phyloP scores from a whole-genome alignment of 2,888 invertebrate species.

The Eurois occulta region DNA sequence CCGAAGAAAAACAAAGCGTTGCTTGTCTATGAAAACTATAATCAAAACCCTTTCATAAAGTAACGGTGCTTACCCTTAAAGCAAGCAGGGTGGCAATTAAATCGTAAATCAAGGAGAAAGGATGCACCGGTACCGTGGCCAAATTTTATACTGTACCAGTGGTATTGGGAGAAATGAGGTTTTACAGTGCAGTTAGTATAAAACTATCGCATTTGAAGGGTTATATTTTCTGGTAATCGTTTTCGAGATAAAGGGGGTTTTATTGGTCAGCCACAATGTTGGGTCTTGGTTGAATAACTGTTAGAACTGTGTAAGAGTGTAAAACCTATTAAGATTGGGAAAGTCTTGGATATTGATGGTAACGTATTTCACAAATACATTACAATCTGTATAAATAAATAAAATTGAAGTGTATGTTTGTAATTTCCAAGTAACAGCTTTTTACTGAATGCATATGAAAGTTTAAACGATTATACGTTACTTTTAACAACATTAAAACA shows the following conservation, averaged over 20 bases:
- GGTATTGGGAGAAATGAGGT: constrained; percentile 44
- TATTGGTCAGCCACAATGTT: constrained; percentile 10
- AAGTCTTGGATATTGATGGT: neutral
- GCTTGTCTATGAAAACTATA: constrained; percentile 74
- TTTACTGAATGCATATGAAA: too few species aligned
- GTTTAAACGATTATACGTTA: too few species aligned
- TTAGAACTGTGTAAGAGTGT: neutral
- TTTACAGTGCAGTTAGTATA: constrained; percentile 48
- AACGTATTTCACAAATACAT: too few species aligned
- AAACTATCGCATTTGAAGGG: constrained; percentile 42
- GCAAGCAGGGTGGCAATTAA: constrained; percentile 63
- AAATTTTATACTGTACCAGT: constrained; percentile 72
- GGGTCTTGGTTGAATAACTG: constrained; percentile 8
- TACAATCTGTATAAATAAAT: too few species aligned
- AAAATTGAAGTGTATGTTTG: too few species aligned
- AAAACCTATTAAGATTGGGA: neutral
- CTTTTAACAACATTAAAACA: too few species aligned
- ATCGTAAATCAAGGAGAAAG: constrained; percentile 76
- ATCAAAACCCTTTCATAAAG: constrained; percentile 72
- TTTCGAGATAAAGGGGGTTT: constrained; percentile 28
- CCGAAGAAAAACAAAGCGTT: constrained; percentile 16
- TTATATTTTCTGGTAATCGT: constrained; percentile 32
- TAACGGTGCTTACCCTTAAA: constrained; percentile 67
- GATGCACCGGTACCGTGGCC: constrained; percentile 78
- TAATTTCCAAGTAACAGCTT: too few species aligned